Evolutionary conservation across 2,888 invertebrate species (phyloP).

Genomic region (Magallana nippona): DNA sequence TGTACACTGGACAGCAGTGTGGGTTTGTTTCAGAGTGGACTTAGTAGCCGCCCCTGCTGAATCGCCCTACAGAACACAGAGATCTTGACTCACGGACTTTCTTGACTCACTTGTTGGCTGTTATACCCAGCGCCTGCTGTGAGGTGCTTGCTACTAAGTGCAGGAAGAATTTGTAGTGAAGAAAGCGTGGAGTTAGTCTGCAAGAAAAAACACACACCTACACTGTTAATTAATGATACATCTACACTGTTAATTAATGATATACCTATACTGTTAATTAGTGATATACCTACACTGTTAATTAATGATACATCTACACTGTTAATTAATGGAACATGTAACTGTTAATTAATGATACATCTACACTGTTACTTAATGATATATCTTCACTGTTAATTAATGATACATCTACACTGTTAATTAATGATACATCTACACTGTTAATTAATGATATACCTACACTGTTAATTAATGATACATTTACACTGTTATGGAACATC

Average conservation of each 20-base stretch:
- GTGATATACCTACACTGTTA: too few relatives aligned
- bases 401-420: too few relatives aligned
- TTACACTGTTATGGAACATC: too few relatives aligned
- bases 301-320: too few relatives aligned
- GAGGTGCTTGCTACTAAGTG: conserved; percentile 48
- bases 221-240: conserved; percentile 2
- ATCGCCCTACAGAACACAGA: not conserved
- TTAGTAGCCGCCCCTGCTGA: not conserved
- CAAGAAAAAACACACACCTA: conserved; percentile 41
- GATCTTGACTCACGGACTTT: not conserved
- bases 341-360: too few relatives aligned
- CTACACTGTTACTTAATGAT: too few relatives aligned
- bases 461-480: too few relatives aligned
- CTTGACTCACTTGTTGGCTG: conserved; percentile 35
- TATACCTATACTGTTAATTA: too few relatives aligned
- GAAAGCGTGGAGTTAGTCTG: conserved; percentile 51
- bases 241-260: not conserved
- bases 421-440: too few relatives aligned
- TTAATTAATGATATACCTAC: too few relatives aligned
- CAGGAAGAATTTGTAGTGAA: conserved; percentile 50
- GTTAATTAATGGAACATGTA: too few relatives aligned
- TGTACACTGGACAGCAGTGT: not conserved
- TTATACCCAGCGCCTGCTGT: not conserved
- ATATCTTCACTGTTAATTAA: too few relatives aligned
- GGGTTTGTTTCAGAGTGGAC: not conserved